Evolutionary conservation across 2,113 vertebrate genomes (phyloP).

Genomic region (Pampusana beccarii): DNA sequence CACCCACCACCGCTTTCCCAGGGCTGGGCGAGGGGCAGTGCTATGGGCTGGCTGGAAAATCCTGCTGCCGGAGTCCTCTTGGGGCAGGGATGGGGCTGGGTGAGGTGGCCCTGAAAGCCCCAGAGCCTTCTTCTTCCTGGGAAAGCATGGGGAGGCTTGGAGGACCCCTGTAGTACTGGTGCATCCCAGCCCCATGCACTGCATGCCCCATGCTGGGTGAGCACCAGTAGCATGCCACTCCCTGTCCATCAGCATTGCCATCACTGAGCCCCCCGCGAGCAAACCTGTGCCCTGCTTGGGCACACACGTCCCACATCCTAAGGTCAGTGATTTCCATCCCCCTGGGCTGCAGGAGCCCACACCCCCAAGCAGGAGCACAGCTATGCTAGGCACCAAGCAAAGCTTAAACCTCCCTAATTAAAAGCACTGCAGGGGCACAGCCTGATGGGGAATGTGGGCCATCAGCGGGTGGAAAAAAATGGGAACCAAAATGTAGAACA

Average conservation of each 20-base stretch:
- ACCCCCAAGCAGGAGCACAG: background rate
- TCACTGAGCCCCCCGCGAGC: background rate
- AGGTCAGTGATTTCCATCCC: background rate
- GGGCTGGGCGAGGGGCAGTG: background rate
- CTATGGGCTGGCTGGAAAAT: background rate
- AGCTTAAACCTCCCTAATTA: background rate
- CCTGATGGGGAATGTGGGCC: background rate
- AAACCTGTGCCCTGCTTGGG: background rate
- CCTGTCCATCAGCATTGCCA: rapidly evolving
- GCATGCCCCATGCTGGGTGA: background rate
- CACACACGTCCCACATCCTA: rapidly evolving
- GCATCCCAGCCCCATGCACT: background rate
- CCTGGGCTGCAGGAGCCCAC: background rate
- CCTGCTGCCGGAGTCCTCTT: rapidly evolving
- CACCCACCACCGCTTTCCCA: rapidly evolving
- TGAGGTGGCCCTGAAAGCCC: background rate
- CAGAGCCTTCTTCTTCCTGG: background rate
- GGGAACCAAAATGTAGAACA: conserved; percentile 50
- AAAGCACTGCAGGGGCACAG: background rate
- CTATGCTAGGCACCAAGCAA: background rate
- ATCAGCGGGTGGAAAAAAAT: conserved; percentile 8
- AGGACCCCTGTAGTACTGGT: rapidly evolving
- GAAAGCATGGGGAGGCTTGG: background rate
- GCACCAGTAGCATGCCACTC: rapidly evolving
- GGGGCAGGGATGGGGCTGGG: background rate